Evolutionary conservation across 1,140 invertebrate species (phyloP), one percentile per base, ranked within the genome.

Genomic region (Anoplolepis gracilipes): DNA sequence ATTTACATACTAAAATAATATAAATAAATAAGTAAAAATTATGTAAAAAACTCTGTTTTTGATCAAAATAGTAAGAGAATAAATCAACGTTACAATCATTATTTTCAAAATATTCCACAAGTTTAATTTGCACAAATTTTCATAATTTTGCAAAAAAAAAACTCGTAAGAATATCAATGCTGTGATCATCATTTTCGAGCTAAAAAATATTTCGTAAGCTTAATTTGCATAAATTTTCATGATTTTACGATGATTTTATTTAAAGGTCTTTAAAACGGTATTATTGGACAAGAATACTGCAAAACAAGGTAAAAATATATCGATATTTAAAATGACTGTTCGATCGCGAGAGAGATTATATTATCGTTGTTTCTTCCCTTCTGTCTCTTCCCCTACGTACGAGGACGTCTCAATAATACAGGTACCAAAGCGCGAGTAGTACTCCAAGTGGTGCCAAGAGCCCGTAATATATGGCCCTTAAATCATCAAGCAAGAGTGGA

Each of bases 391-490:
- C 46, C 88, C 85, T 88, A 90, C 85, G 86, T 88, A 85, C 86
- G 84, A 90, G 77, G 86, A 93, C 90, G 90, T 94, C 91, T 92
- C 91, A 94, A 94, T 93, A 93, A 93, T 91, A 84, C 86, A 89
- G 85, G 92, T 92, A 92, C 85, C 84, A 65, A 86, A 85, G 85
- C 77, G 87, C 87, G 92, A 92, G 87, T 92, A 67, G 92, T 84
- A 64, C 75, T 70, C 46, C 79, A 67, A 85, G 46, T 84, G 86
- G 59, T 88, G 90, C 85, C 87, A 92, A 89, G 90, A 82, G 87
- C 59, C 76, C n/a, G 84, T 94, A 94, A 94, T 93, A 94, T 94
- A 94, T 93, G 93, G 93, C 90, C 92, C 91, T 92, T 94, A 94
- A 94, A 94, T 94, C 93, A 94, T 94, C 91, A 72, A 72, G 84